Percentiles rank a stretch among this genome's conserved stretches.
Evolutionary conservation across 2,888 invertebrate species (phyloP).

Genomic region (Pseudococcus jackbeardsleyi): DNA sequence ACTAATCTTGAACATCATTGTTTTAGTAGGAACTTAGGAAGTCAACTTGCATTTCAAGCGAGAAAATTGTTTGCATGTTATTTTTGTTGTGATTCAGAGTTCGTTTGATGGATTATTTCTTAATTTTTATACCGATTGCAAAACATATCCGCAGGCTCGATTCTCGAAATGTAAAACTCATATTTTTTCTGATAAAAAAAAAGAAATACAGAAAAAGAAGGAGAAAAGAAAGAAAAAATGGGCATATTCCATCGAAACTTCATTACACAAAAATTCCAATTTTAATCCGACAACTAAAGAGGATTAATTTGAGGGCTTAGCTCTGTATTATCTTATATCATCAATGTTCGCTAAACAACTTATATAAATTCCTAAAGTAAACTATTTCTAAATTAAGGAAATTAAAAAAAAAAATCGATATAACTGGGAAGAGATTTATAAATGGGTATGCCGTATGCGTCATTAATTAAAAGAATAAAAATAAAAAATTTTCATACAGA

Average conservation of each 20-base stretch:
- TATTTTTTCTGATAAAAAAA: not conserved
- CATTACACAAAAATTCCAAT: not conserved
- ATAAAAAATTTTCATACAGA: no score
- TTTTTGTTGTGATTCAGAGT: no score
- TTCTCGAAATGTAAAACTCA: not conserved
- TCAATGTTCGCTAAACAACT: not conserved
- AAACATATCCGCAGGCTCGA: no score
- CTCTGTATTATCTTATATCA: not conserved
- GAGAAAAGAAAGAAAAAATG: not conserved
- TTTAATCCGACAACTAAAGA: not conserved
- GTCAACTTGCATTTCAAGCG: not conserved
- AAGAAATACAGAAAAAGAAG: not conserved
- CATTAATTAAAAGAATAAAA: no score
- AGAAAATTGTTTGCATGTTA: not conserved
- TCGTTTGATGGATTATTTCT: no score
- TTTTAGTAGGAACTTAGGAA: not conserved
- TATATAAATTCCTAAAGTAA: not conserved
- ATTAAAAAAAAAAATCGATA: not conserved
- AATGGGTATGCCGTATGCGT: not conserved
- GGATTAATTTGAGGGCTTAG: conserved; percentile 5
- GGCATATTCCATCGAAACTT: not conserved
- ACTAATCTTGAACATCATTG: not conserved
- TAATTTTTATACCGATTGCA: no score
- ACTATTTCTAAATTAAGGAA: not conserved
- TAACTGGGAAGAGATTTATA: not conserved